These are phyloP conservation scores for Hemithea aestivaria DNA, from an alignment of 2,888 invertebrate species.

Conservation along the genomic window DNA sequence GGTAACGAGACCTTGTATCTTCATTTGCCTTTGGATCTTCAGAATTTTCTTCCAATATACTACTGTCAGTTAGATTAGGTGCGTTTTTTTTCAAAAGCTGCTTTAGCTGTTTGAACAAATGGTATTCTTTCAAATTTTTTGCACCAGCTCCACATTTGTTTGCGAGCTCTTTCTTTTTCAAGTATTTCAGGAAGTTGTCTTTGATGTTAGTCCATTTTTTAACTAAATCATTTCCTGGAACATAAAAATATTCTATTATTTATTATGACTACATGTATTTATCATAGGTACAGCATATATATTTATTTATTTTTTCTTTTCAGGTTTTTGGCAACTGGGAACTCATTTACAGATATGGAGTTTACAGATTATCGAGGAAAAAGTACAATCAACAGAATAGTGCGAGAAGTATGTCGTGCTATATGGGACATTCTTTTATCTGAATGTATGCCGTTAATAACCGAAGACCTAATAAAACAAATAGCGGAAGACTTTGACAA, in stretches of 20 bases:
- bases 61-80: slow-evolving; percentile 21
- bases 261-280: slow-evolving; percentile 4
- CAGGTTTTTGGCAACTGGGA: slow-evolving; percentile 19
- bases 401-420: slow-evolving; percentile 15
- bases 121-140: slow-evolving; percentile 16
- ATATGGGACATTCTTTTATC: slow-evolving; percentile 15
- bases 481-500: no score
- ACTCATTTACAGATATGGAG: slow-evolving; percentile 14
- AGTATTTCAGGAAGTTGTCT: slow-evolving; percentile 14
- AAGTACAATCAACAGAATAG: slow-evolving; percentile 15
- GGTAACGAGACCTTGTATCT: slow-evolving; percentile 13
- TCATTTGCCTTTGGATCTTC: slow-evolving; percentile 11
- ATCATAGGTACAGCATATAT: no score
- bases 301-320: slow-evolving; percentile 7
- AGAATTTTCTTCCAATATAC: slow-evolving; percentile 15
- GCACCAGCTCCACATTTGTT: slow-evolving; percentile 21
- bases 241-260: no score
- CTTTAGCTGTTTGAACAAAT: slow-evolving; percentile 21
- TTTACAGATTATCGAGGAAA: slow-evolving; percentile 17
- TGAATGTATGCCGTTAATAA: no score
- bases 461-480: no score
- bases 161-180: slow-evolving; percentile 14
- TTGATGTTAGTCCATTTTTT: slow-evolving; percentile 15
- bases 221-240: slow-evolving; percentile 14
- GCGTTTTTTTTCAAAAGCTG: slow-evolving; percentile 22